Conservation (phyloP, 1,140 invertebrate genomes). For the Drosophila mayri region DNA sequence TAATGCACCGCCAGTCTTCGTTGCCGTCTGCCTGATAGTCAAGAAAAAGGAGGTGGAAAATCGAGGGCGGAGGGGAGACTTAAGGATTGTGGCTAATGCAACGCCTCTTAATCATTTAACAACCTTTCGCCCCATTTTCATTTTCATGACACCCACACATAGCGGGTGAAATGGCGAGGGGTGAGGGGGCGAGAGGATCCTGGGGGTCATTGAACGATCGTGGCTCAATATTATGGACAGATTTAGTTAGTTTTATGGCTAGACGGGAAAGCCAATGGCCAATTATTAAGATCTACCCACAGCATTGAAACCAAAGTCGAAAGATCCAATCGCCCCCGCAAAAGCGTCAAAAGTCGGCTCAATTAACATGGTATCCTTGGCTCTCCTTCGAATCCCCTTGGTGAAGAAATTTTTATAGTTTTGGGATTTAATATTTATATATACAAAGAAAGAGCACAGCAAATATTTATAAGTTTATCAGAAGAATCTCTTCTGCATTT, state of each 20-base stretch:
- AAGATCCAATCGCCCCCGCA: constrained; percentile 34
- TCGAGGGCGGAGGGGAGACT: background rate
- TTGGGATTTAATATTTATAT: background rate
- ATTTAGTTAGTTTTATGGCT: constrained; percentile 25
- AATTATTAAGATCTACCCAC: constrained; percentile 77
- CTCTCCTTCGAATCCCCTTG: constrained; percentile 12
- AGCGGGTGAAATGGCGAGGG: background rate
- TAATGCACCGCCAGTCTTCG: constrained; percentile 59
- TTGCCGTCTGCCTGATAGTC: constrained; percentile 17
- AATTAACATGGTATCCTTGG: constrained; percentile 57
- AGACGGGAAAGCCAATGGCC: constrained; percentile 64
- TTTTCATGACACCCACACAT: constrained; percentile 58
- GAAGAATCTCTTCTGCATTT: too few relatives aligned
- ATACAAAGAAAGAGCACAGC: too few relatives aligned
- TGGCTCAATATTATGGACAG: constrained; percentile 45
- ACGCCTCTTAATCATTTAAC: constrained; percentile 83
- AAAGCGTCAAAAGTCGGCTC: constrained; percentile 50
- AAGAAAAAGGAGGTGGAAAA: constrained; percentile 18
- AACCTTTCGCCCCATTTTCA: constrained; percentile 83
- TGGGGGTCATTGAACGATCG: constrained; percentile 52
- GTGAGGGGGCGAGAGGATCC: constrained; percentile 6
- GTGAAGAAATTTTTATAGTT: background rate
- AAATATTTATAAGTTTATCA: too few relatives aligned
- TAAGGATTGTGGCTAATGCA: constrained; percentile 61
- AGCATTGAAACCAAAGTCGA: constrained; percentile 36